A percentile compares a stretch with the other conserved stretches of the same genome.
phyloP scores from a whole-genome alignment of 2,797 vertebrate genomes.

The Coluber constrictor region DNA sequence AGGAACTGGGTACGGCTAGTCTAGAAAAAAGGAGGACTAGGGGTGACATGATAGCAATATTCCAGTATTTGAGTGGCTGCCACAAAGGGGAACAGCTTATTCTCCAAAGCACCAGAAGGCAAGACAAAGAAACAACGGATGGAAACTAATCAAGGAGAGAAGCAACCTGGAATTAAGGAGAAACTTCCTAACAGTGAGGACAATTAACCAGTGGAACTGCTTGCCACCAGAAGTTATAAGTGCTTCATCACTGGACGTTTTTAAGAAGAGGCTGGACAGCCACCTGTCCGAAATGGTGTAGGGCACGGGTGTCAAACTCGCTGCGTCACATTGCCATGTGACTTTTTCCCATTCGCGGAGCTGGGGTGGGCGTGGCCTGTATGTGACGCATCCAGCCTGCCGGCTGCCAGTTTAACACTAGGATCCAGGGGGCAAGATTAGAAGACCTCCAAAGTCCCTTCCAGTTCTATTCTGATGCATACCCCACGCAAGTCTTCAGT shows the following conservation, averaged over 20 bases:
- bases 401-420: too few relatives aligned
- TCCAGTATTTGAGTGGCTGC: not conserved
- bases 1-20: not conserved
- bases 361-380: too few relatives aligned
- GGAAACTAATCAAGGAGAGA: not conserved
- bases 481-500: not conserved
- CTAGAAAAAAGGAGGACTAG: not conserved
- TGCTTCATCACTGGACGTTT: not conserved
- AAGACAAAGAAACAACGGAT: not conserved
- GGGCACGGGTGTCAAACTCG: too few relatives aligned
- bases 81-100: not conserved
- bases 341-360: too few relatives aligned
- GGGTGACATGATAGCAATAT: not conserved
- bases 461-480: not conserved
- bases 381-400: too few relatives aligned
- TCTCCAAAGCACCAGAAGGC: not conserved
- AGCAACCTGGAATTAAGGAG: not conserved
- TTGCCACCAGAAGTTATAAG: not conserved
- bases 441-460: not conserved
- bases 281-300: not conserved
- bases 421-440: not conserved
- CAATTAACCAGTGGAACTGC: not conserved
- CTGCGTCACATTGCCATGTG: too few relatives aligned
- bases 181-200: not conserved
- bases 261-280: not conserved